Evolutionary conservation across 2,888 invertebrate species (phyloP).

Genomic region (Pollenia amentaria): DNA sequence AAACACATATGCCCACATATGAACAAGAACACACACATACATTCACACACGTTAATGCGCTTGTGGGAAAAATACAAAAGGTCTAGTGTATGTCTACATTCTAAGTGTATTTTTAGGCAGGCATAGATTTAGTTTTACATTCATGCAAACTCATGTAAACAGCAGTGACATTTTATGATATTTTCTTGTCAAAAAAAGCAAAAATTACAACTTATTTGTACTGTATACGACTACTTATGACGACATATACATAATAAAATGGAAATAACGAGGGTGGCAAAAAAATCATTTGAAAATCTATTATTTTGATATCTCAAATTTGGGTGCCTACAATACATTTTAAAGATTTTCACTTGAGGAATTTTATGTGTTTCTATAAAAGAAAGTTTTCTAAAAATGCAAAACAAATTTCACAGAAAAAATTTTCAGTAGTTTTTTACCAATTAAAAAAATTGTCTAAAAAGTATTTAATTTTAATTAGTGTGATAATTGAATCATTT

Average conservation of each 20-base stretch:
- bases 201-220: not conserved
- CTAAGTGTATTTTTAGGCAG: slow-evolving; percentile 31
- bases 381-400: no score
- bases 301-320: no score
- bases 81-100: slow-evolving; percentile 60
- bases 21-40: slow-evolving; percentile 39
- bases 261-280: not conserved
- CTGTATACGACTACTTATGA: slow-evolving; percentile 12
- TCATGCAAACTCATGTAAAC: not conserved
- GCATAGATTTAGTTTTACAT: slow-evolving; percentile 10
- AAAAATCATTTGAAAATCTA: not conserved
- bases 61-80: slow-evolving; percentile 23
- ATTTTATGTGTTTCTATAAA: no score
- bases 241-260: slow-evolving; percentile 2
- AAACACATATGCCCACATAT: slow-evolving; percentile 37
- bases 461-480: no score
- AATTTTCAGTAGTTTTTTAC: no score
- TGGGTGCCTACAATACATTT: no score
- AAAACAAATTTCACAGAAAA: no score
- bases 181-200: slow-evolving; percentile 5
- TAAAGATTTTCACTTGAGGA: no score
- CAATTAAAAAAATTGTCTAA: no score
- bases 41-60: not conserved
- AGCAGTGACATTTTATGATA: slow-evolving; percentile 37
- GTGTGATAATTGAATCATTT: no score